These are phyloP conservation scores for Antigone vipio DNA, from an alignment of 2,113 vertebrate genomes.

Conservation along the genomic window DNA sequence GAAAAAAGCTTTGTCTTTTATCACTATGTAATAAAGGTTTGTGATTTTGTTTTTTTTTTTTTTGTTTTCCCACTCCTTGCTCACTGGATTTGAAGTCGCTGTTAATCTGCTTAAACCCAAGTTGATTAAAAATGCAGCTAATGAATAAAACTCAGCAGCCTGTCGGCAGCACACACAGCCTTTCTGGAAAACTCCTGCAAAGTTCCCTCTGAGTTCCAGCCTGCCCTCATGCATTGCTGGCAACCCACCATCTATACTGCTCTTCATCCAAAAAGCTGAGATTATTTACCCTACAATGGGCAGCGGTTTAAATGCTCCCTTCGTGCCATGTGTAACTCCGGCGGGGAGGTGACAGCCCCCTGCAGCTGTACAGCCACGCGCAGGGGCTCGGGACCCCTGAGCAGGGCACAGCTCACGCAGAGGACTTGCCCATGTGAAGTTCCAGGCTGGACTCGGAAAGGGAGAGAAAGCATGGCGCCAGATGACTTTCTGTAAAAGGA, in stretches of 20 bases:
- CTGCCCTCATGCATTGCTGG: neutral
- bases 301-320: neutral
- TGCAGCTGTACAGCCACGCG: neutral
- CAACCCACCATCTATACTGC: too few relatives aligned
- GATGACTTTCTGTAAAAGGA: neutral
- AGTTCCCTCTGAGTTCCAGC: neutral
- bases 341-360: neutral
- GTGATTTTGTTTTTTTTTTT: too few relatives aligned
- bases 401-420: neutral
- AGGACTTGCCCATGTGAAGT: neutral
- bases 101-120: neutral
- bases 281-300: neutral
- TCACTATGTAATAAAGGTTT: neutral
- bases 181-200: neutral
- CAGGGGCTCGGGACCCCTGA: neutral
- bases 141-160: neutral
- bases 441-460: too few relatives aligned
- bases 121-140: neutral
- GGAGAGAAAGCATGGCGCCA: neutral
- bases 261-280: neutral
- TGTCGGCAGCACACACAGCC: neutral
- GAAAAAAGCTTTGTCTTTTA: neutral
- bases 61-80: neutral
- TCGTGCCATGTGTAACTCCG: accelerated
- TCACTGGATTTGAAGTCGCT: neutral